A percentile compares a stretch with the other conserved stretches of the same genome.
phyloP scores from a whole-genome alignment of 2,888 invertebrate species.

The Dolomedes plantarius region DNA sequence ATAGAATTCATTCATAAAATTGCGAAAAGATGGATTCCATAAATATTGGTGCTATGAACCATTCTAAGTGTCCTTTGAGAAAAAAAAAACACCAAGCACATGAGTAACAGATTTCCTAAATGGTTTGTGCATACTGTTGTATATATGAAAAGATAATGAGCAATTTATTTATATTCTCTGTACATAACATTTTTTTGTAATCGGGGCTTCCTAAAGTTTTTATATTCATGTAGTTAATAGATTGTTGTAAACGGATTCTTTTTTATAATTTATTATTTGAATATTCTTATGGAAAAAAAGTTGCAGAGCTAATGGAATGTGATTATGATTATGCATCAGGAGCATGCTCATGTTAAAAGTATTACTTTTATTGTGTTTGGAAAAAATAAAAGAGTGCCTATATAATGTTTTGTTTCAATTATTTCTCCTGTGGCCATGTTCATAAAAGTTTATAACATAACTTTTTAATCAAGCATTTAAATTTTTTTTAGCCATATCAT shows the following conservation, averaged over 20 bases:
- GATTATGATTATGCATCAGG: conserved; percentile 3
- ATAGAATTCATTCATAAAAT: no score
- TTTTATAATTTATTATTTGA: conserved; percentile 31
- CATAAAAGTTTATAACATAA: no score
- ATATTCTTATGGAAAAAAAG: background rate
- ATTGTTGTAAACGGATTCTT: conserved; percentile 23
- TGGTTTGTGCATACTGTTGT: background rate
- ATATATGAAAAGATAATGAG: conserved; percentile 10
- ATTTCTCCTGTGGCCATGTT: no score
- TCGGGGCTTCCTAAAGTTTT: conserved; percentile 57
- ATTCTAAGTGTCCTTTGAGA: conserved; percentile 56
- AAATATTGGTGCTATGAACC: conserved; percentile 44
- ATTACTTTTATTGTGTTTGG: conserved; percentile 31
- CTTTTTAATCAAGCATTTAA: no score
- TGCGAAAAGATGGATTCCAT: no score
- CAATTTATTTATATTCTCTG: conserved; percentile 31
- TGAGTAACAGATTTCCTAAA: conserved; percentile 1
- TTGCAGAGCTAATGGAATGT: background rate
- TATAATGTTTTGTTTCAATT: no score
- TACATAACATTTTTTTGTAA: conserved; percentile 49
- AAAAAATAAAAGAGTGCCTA: conserved; percentile 57
- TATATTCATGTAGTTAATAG: conserved; percentile 27
- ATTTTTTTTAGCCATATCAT: no score
- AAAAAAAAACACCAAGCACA: background rate
- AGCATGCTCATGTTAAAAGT: background rate